Evolutionary conservation across 2,113 vertebrate genomes (phyloP).

Genomic region (Gallinago jamesoni): DNA sequence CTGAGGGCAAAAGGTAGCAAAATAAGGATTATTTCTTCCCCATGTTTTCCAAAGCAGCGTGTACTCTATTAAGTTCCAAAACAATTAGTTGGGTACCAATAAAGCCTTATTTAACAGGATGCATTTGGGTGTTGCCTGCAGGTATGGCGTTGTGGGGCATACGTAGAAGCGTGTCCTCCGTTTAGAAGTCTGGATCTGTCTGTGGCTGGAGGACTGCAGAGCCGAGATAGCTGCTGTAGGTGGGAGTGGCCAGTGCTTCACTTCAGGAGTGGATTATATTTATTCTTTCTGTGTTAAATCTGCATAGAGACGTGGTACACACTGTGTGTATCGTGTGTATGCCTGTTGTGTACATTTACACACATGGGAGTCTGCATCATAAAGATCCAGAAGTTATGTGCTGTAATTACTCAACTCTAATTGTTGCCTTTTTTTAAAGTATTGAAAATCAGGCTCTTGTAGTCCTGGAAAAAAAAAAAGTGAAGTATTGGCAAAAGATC

Average conservation of each 20-base stretch:
- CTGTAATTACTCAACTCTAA: neutral
- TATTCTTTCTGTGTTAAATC: neutral
- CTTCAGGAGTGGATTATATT: neutral
- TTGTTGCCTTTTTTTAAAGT: neutral
- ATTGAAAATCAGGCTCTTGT: neutral
- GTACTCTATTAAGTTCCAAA: neutral
- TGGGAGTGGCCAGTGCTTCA: neutral
- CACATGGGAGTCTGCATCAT: rapidly evolving
- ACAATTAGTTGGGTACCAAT: neutral
- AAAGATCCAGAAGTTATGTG: neutral
- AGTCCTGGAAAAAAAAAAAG: neutral
- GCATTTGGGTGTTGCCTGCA: neutral
- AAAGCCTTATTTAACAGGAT: neutral
- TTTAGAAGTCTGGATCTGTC: neutral
- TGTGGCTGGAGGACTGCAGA: neutral
- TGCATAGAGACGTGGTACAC: rapidly evolving
- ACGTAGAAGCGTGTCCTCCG: rapidly evolving
- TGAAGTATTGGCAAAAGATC: neutral
- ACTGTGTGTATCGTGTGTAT: rapidly evolving
- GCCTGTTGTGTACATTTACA: neutral
- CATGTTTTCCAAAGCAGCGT: neutral
- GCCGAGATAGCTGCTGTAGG: neutral
- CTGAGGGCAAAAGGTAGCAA: neutral
- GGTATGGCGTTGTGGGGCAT: neutral
- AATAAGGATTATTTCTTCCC: neutral